A percentile compares a stretch with the other conserved stretches of the same genome.
Conservation (phyloP, 1,140 invertebrate genomes). For the Epicauta chinensis region DNA sequence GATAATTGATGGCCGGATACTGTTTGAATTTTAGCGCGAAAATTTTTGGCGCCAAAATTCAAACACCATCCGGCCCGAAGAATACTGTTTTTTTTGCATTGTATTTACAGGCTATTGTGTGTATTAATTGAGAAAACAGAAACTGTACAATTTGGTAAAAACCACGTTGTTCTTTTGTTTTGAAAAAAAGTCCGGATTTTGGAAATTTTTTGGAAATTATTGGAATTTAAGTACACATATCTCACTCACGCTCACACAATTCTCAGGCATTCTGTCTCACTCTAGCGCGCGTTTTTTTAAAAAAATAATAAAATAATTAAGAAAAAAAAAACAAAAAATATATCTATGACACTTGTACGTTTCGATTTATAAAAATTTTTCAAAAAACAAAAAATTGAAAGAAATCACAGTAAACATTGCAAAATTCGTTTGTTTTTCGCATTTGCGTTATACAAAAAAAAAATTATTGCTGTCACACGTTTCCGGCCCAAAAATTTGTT, state of each 20-base stretch:
- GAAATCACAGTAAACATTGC: constrained; percentile 30
- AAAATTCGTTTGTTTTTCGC: constrained; percentile 10
- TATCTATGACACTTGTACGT: background rate
- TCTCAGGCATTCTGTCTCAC: too few relatives aligned
- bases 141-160: too few relatives aligned
- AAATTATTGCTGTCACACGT: constrained; percentile 22
- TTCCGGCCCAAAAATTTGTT: constrained; percentile 10
- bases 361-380: constrained; percentile 1
- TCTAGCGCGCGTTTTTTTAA: too few relatives aligned
- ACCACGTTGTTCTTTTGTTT: background rate
- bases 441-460: constrained; percentile 13
- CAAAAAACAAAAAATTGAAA: constrained; percentile 15
- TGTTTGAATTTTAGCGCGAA: too few relatives aligned
- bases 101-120: constrained; percentile 17
- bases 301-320: constrained; percentile 9
- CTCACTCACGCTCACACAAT: too few relatives aligned
- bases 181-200: constrained; percentile 1
- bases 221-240: too few relatives aligned
- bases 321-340: constrained; percentile 9
- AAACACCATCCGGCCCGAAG: background rate
- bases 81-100: constrained; percentile 18
- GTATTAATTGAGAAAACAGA: too few relatives aligned
- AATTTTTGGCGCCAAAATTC: background rate
- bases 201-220: too few relatives aligned
- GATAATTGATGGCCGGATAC: background rate